These are phyloP conservation scores for Trochalopteron elliotii DNA, from an alignment of 2,113 vertebrate genomes.

Conservation along the genomic window DNA sequence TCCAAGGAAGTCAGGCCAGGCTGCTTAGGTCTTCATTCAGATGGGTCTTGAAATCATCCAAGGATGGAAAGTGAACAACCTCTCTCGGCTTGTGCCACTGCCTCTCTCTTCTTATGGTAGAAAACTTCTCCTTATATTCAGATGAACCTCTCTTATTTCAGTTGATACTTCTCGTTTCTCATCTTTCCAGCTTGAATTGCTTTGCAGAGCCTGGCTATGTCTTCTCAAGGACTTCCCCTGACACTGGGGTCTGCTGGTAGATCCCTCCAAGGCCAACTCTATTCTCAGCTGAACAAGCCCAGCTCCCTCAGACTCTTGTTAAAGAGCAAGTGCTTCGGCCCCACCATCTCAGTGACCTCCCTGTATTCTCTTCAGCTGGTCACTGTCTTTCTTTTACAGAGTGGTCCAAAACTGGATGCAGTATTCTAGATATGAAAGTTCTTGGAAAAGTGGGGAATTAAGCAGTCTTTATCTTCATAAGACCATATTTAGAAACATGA, in stretches of 20 bases:
- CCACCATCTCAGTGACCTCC: not conserved
- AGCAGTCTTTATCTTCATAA: not conserved
- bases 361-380: not conserved
- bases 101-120: not conserved
- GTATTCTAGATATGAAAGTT: not conserved
- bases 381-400: not conserved
- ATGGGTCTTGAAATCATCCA: not conserved
- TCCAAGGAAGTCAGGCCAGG: not conserved
- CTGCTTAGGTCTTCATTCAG: not conserved
- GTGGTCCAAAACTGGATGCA: not conserved
- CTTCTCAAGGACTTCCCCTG: not conserved
- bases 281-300: not conserved
- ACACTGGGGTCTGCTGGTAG: not conserved
- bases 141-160: not conserved
- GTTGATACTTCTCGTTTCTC: not conserved
- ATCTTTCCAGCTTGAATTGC: not conserved
- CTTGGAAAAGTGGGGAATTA: not conserved
- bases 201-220: not conserved
- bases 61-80: not conserved
- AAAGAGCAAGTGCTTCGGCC: not conserved
- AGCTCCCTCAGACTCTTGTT: not conserved
- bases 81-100: not conserved
- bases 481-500: not conserved
- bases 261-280: accelerated
- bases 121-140: not conserved